Evolutionary conservation across 2,113 vertebrate genomes (phyloP).

Genomic region (Tonatia bakeri): DNA sequence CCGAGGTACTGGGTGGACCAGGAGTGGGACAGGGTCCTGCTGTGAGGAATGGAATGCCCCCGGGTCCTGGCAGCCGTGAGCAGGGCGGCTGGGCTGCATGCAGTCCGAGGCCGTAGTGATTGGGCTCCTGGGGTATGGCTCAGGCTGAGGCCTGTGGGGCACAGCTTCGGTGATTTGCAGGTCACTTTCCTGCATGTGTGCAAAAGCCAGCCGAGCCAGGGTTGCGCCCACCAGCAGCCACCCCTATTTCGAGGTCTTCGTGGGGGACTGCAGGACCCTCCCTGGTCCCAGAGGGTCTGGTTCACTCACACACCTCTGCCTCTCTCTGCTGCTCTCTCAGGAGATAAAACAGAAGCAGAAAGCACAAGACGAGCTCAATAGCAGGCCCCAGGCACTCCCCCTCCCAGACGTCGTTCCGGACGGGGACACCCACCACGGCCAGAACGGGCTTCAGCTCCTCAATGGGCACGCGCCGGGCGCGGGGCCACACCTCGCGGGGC

Average conservation of each 20-base stretch:
- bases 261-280: no score
- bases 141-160: not conserved
- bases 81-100: not conserved
- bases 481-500: conserved; percentile 83
- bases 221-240: fast-evolving
- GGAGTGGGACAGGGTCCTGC: not conserved
- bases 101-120: no score
- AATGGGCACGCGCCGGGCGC: conserved; percentile 84
- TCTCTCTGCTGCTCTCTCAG: conserved; percentile 70
- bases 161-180: not conserved
- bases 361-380: conserved; percentile 89
- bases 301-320: not conserved
- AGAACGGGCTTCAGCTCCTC: conserved; percentile 87
- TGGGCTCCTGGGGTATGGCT: fast-evolving
- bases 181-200: not conserved
- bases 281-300: not conserved
- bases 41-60: not conserved
- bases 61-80: not conserved
- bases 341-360: conserved; percentile 97
- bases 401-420: conserved; percentile 95
- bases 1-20: not conserved
- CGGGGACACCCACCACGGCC: conserved; percentile 88
- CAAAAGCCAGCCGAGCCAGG: not conserved
- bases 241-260: fast-evolving
- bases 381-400: conserved; percentile 89